These are phyloP conservation scores for Drosophila prostipennis DNA, from an alignment of 2,888 invertebrate species.

Conservation along the genomic window DNA sequence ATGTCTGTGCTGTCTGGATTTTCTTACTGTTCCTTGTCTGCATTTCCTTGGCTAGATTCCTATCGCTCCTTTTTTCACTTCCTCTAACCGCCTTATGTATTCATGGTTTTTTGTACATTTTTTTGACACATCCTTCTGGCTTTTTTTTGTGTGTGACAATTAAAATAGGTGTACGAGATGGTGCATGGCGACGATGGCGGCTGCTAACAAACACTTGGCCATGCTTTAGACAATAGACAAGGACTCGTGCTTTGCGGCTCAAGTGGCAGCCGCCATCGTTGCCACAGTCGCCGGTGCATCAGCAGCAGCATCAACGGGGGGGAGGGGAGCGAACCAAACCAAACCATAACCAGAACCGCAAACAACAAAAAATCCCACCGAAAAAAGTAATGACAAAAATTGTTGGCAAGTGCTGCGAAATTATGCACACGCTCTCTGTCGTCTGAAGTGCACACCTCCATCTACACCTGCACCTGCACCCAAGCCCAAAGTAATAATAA, in stretches of 20 bases:
- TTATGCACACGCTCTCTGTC: conserved; percentile 73
- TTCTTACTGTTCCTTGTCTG: conserved; percentile 13
- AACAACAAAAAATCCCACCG: conserved; percentile 45
- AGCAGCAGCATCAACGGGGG: not conserved
- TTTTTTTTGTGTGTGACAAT: conserved; percentile 62
- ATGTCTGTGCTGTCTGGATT: not conserved
- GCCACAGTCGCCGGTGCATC: conserved; percentile 47
- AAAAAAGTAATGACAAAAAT: conserved; percentile 74
- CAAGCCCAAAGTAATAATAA: conserved; percentile 42
- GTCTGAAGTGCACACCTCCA: conserved; percentile 61
- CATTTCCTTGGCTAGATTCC: conserved; percentile 25
- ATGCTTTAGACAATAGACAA: conserved; percentile 79
- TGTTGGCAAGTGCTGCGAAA: conserved; percentile 76
- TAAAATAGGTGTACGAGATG: conserved; percentile 75
- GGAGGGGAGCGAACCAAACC: conserved; percentile 16
- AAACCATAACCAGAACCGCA: conserved; percentile 42
- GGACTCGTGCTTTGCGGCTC: conserved; percentile 76
- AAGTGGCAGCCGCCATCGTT: conserved; percentile 70
- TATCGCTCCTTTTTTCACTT: conserved; percentile 35
- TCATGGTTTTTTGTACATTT: conserved; percentile 42
- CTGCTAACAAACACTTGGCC: conserved; percentile 77
- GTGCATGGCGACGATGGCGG: conserved; percentile 53
- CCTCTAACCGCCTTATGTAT: conserved; percentile 13
- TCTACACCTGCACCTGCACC: conserved; percentile 7
- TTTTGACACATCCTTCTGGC: conserved; percentile 49